Conservation (phyloP, 2,888 invertebrate species). For the Orchesella flavescens region DNA sequence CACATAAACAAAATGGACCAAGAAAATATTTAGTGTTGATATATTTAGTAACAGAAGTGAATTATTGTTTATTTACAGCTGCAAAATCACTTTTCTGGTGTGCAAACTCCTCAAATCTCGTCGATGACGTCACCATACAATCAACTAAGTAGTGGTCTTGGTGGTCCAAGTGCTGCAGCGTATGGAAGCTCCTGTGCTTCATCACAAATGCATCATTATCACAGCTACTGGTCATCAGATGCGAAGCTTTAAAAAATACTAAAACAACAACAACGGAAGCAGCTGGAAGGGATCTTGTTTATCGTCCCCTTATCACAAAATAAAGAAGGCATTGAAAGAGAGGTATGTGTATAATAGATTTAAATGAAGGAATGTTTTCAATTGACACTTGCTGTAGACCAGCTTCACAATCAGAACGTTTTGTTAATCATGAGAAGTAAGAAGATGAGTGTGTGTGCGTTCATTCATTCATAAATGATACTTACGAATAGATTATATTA, state of each 20-base stretch:
- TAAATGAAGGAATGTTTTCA: too few relatives aligned
- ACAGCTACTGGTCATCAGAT: conserved; percentile 70
- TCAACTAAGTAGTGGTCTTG: conserved; percentile 66
- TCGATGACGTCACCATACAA: conserved; percentile 69
- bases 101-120: conserved; percentile 67
- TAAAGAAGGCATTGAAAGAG: neutral
- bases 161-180: conserved; percentile 42
- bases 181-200: conserved; percentile 55
- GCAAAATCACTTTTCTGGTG: conserved; percentile 68
- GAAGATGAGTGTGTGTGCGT: too few relatives aligned
- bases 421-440: too few relatives aligned
- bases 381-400: conserved; percentile 9
- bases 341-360: too few relatives aligned
- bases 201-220: conserved; percentile 65
- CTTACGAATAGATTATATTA: too few relatives aligned
- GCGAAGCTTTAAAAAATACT: conserved; percentile 66
- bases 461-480: too few relatives aligned
- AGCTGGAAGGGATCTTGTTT: too few relatives aligned
- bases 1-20: too few relatives aligned
- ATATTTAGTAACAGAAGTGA: too few relatives aligned
- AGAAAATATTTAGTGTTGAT: too few relatives aligned
- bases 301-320: too few relatives aligned
- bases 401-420: neutral
- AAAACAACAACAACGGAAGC: too few relatives aligned
- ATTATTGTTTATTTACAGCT: conserved; percentile 55